phyloP scores from a whole-genome alignment of 2,888 invertebrate species.

The Drosophila subsilvestris region DNA sequence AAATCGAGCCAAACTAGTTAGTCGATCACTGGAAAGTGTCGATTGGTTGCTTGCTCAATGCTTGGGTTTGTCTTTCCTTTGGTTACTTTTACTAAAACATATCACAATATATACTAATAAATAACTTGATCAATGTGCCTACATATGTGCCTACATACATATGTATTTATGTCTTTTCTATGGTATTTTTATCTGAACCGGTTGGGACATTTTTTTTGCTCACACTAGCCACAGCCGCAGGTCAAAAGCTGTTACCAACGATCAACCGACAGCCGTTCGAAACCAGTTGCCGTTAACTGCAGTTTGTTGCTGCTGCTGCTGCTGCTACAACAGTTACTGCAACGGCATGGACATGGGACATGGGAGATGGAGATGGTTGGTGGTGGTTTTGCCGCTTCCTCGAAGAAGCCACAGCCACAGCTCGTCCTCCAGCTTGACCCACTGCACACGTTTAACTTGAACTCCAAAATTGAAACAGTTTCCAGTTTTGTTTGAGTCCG shows the following conservation, averaged over 20 bases:
- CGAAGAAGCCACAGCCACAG: conserved; percentile 51
- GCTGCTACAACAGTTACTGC: conserved; percentile 16
- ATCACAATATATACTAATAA: neutral
- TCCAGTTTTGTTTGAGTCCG: conserved; percentile 37
- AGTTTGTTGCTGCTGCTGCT: conserved; percentile 34
- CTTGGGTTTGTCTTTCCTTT: conserved; percentile 53
- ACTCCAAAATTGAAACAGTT: conserved; percentile 65
- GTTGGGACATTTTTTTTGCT: conserved; percentile 51
- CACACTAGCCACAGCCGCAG: conserved; percentile 68
- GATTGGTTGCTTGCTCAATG: neutral
- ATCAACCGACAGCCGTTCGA: conserved; percentile 44
- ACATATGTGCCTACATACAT: no score
- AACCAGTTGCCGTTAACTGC: conserved; percentile 75
- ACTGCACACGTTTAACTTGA: conserved; percentile 78
- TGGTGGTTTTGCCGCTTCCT: conserved; percentile 59
- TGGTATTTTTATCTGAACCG: conserved; percentile 63
- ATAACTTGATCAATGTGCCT: neutral
- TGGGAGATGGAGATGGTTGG: conserved; percentile 7
- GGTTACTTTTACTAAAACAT: conserved; percentile 42
- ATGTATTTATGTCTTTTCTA: conserved; percentile 12
- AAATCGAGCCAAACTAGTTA: conserved; percentile 37
- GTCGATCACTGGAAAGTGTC: conserved; percentile 18
- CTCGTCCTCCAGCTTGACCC: conserved; percentile 64
- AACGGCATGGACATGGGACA: conserved; percentile 3
- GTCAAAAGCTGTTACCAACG: conserved; percentile 53